These are phyloP conservation scores for Bufotes viridis DNA, from an alignment of 2,797 vertebrate species.

Conservation along the genomic window DNA sequence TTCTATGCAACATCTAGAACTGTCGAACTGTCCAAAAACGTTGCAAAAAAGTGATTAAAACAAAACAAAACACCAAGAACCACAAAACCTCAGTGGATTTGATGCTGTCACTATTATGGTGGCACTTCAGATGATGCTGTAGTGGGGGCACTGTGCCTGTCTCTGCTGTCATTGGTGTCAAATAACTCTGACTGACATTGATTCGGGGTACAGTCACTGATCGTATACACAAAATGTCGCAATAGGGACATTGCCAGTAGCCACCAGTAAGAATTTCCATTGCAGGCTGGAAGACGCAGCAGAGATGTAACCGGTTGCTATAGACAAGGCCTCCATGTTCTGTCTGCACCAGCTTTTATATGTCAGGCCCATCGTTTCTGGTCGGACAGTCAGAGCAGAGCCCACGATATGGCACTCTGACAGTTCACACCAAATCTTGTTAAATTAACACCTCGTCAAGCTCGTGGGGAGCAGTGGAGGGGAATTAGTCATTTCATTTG, in stretches of 20 bases:
- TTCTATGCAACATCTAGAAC: too few relatives aligned
- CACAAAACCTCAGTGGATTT: too few relatives aligned
- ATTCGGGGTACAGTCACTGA: neutral
- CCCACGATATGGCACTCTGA: neutral
- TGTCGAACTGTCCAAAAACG: too few relatives aligned
- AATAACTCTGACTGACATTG: too few relatives aligned
- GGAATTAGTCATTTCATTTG: constrained; percentile 50
- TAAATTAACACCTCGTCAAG: constrained; percentile 38
- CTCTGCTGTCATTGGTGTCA: too few relatives aligned
- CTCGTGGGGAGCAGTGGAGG: constrained; percentile 26
- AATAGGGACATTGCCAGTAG: neutral
- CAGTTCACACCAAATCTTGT: constrained; percentile 21
- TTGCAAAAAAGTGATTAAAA: too few relatives aligned
- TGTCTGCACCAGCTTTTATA: neutral
- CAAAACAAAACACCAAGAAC: too few relatives aligned
- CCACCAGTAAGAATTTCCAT: neutral
- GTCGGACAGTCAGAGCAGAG: neutral
- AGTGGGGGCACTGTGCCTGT: neutral
- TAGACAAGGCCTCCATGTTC: neutral
- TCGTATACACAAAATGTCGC: neutral
- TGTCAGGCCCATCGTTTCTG: neutral
- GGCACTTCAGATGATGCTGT: neutral
- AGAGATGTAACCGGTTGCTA: neutral
- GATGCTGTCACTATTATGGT: too few relatives aligned
- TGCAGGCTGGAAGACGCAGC: neutral